phyloP scores from a whole-genome alignment of 2,113 vertebrate species.

The Callochromis pleurospilus region DNA sequence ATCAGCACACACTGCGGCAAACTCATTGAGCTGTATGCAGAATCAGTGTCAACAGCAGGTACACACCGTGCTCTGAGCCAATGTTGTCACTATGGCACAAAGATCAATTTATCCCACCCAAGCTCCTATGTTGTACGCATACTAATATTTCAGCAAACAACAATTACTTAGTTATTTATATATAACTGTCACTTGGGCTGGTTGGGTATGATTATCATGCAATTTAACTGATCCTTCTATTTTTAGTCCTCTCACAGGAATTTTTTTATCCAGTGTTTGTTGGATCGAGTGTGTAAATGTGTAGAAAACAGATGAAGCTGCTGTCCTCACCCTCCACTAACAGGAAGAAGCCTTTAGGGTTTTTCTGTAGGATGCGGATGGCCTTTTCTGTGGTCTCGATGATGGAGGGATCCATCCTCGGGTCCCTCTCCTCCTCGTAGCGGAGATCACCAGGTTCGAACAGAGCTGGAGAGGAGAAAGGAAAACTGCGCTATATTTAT shows the following conservation, averaged over 20 bases:
- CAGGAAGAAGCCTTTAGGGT: conserved; percentile 74
- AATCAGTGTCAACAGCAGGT: conserved; percentile 24
- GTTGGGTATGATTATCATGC: background rate
- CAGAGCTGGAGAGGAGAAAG: conserved; percentile 52
- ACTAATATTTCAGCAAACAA: background rate
- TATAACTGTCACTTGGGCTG: background rate
- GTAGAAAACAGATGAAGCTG: background rate
- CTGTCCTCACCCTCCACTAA: conserved; percentile 59
- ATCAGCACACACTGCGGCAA: conserved; percentile 18
- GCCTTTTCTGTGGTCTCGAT: conserved; percentile 70
- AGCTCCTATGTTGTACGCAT: background rate
- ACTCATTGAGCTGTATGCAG: conserved; percentile 16
- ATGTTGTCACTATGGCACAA: background rate
- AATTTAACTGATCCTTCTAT: background rate
- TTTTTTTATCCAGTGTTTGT: background rate
- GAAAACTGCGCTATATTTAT: background rate
- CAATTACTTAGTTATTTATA: background rate
- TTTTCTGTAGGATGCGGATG: conserved; percentile 72
- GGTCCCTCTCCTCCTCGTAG: conserved; percentile 65
- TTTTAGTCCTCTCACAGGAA: background rate
- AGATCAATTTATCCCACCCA: background rate
- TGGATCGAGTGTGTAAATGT: background rate
- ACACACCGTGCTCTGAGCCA: background rate
- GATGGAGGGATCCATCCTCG: conserved; percentile 67
- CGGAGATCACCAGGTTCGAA: conserved; percentile 73